Percentiles rank a stretch among this genome's conserved stretches.
phyloP scores from a whole-genome alignment of 2,113 vertebrate genomes.

The Australoheros scitulus region DNA sequence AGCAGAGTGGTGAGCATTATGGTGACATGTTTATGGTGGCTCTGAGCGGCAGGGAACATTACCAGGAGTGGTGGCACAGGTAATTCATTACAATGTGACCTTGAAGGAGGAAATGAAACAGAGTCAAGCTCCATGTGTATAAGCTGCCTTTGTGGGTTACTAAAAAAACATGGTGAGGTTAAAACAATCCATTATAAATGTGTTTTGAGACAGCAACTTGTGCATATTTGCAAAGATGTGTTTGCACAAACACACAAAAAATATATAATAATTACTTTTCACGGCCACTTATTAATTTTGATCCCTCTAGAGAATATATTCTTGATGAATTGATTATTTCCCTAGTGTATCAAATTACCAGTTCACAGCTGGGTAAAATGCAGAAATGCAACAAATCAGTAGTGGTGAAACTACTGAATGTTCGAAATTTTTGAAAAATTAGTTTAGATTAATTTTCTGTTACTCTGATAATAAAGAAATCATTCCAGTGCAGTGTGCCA shows the following conservation, averaged over 20 bases:
- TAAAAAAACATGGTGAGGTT: constrained; percentile 35
- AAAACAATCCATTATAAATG: constrained; percentile 46
- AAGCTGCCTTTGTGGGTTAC: constrained; percentile 54
- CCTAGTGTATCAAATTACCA: background rate
- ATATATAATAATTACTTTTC: background rate
- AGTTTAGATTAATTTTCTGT: background rate
- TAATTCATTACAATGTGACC: constrained; percentile 79
- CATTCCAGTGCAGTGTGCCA: background rate
- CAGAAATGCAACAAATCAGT: background rate
- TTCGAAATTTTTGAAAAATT: background rate
- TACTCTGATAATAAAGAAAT: background rate
- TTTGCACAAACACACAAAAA: background rate
- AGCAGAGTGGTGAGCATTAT: constrained; percentile 93
- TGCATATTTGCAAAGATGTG: background rate
- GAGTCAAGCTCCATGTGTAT: constrained; percentile 67
- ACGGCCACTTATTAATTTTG: background rate
- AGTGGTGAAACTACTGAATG: background rate
- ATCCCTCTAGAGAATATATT: background rate
- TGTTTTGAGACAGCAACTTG: constrained; percentile 11
- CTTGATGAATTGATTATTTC: background rate
- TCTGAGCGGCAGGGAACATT: constrained; percentile 78
- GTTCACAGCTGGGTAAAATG: background rate
- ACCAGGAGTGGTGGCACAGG: constrained; percentile 81
- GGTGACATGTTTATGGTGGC: constrained; percentile 96
- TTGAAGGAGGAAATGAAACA: constrained; percentile 77